Base-by-base conservation (phyloP, 2,888 invertebrate species). In the Eudasyphora cyanicolor region DNA sequence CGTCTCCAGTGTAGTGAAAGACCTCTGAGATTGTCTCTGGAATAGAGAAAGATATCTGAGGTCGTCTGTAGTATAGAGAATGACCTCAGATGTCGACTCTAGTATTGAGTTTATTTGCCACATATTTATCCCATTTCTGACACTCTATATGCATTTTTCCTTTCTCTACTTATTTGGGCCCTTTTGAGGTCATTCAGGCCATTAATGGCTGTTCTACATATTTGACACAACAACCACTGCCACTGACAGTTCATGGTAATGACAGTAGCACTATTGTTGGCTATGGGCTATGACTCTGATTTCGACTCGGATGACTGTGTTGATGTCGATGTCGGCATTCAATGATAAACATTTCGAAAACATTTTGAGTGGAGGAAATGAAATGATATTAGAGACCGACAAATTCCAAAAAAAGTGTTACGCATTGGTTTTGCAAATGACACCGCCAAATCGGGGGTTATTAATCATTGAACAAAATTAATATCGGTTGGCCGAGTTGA, bases 391-490 rank as follows among this genome's bases (percentile, higher is more conserved):
- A 5, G 57, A 60, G 14, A 60, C n/a, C 57, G 29, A 60, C 57
- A 42, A 19, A 35, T 21, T 12, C 10, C 5, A 70, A 75, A 64
- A 75, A 21, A 60, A 54, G 64, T 75, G 57, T 74, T 74, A 77
- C 70, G 74, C 60, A 51, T 76, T 24, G 74, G 19, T 42, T 78
- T 75, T 76, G 62, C 27, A 67, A 76, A 76, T 70, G 73, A 73
- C 32, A 76, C 76, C 24, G 42, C 45, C 62, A 51, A 82, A 74
- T 42, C 7, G 12, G 19, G 42, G 21, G 38, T 70, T 69, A 79
- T 82, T 82, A 79, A 82, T 82, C 74, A 79, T 62, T 19, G 45
- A 62, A 69, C 62, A 70, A 67, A 76, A 79, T 79, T 76, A 76
- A 27, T 78, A 76, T 76, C 19, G 45, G 14, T 42, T 73, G 71